Evolutionary conservation across 1,140 invertebrate species (phyloP).

Genomic region (Phymorhynchus buccinoides): DNA sequence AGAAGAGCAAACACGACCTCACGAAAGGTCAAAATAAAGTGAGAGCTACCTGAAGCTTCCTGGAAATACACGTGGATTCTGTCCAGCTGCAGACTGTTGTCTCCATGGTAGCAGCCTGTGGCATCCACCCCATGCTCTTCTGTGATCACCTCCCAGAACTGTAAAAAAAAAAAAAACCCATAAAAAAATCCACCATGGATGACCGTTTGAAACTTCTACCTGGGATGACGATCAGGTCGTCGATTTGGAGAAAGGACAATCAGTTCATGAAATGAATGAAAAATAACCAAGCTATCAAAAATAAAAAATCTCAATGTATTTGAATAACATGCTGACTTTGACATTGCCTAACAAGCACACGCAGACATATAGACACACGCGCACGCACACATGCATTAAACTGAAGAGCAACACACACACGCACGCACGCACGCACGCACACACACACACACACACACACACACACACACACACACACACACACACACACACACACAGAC

Average conservation of each 20-base stretch:
- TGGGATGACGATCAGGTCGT: neutral
- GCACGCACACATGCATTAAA: neutral
- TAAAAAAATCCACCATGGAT: no score
- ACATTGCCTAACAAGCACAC: neutral
- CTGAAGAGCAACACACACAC: neutral
- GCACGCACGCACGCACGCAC: neutral
- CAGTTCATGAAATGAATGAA: neutral
- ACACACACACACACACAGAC: no score
- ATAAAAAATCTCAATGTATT: neutral
- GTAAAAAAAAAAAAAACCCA: conserved; percentile 20
- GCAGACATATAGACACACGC: neutral
- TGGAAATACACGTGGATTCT: conserved; percentile 77
- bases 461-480: neutral
- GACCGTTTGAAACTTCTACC: neutral
- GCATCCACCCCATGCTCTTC: conserved; percentile 76
- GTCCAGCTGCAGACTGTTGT: conserved; percentile 75
- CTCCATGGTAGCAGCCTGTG: conserved; percentile 75
- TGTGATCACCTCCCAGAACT: conserved; percentile 97
- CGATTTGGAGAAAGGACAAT: no score
- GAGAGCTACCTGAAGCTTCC: conserved; percentile 79
- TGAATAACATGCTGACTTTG: neutral
- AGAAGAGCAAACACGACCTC: neutral
- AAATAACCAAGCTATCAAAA: neutral
- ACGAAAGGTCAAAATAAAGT: neutral
- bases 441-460: neutral